phyloP scores from a whole-genome alignment of 2,797 vertebrate genomes.

The Schizopygopsis pylzovi region DNA sequence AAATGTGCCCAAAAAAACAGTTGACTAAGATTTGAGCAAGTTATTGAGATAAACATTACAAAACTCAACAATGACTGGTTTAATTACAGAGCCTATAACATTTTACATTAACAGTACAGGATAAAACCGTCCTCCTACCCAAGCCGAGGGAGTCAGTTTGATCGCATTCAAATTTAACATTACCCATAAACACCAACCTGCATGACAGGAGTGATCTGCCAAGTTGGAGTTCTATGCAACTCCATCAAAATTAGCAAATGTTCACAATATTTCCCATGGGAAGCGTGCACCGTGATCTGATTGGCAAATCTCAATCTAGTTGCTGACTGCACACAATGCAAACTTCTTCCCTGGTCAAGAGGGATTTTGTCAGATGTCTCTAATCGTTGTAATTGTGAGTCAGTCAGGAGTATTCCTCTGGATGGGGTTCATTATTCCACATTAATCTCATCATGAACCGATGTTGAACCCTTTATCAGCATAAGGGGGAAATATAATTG shows the following conservation, averaged over 20 bases:
- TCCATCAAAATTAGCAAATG: constrained; percentile 70
- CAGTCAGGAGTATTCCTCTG: constrained; percentile 66
- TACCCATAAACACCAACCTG: constrained; percentile 19
- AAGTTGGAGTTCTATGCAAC: constrained; percentile 28
- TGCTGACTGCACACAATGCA: constrained; percentile 71
- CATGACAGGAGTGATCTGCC: constrained; percentile 6
- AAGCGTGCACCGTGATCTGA: constrained; percentile 61
- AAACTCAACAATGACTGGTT: not conserved
- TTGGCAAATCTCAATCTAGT: constrained; percentile 66
- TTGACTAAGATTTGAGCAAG: not conserved
- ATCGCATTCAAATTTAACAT: constrained; percentile 25
- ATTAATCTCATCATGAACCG: constrained; percentile 78
- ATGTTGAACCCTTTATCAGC: constrained; percentile 77
- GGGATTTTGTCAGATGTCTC: constrained; percentile 64
- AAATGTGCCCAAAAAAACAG: not conserved
- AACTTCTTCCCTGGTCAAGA: constrained; percentile 66
- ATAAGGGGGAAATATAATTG: constrained; percentile 45
- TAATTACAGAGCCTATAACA: not conserved
- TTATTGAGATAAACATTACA: not conserved
- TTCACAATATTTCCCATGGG: constrained; percentile 70
- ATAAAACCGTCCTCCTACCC: not conserved
- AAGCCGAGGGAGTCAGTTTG: constrained; percentile 24
- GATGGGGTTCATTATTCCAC: constrained; percentile 66
- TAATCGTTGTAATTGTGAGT: constrained; percentile 71
- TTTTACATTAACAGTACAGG: not conserved